These are phyloP conservation scores for Halisarca cf. caerulea DNA, from an alignment of 37 sponge, comb jelly and placozoan genomes.

Conservation along the genomic window DNA sequence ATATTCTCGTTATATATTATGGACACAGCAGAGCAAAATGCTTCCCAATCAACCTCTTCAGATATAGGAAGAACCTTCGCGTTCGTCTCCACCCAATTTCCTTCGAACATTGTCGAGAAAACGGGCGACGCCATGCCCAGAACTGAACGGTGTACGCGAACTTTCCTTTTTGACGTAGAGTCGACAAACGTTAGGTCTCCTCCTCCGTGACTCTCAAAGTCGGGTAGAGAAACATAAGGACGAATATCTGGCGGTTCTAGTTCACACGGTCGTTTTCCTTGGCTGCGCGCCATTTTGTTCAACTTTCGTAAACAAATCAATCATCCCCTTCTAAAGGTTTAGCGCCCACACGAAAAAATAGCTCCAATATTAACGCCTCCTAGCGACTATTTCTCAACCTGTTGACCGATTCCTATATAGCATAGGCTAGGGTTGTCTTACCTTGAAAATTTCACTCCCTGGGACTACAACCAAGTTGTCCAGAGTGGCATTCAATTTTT, in stretches of 20 bases:
- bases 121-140: not conserved
- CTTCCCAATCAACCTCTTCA: not conserved
- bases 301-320: no score
- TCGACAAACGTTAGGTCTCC: not conserved
- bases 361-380: no score
- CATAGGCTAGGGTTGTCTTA: no score
- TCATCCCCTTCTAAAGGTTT: no score
- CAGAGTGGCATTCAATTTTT: constrained; percentile 40
- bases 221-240: no score
- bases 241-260: no score
- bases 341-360: no score
- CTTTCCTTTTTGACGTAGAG: not conserved
- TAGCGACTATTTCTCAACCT: no score
- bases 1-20: not conserved
- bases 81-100: not conserved
- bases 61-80: not conserved
- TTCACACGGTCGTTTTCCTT: no score
- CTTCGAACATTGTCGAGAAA: constrained; percentile 2
- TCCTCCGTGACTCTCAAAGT: not conserved
- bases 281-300: no score
- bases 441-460: constrained; percentile 75
- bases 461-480: constrained; percentile 33
- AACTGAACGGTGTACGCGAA: not conserved
- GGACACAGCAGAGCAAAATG: not conserved
- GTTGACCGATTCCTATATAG: no score